Evolutionary conservation across 2,797 vertebrate species (phyloP).

Genomic region (Cercopithecus petaurista): DNA sequence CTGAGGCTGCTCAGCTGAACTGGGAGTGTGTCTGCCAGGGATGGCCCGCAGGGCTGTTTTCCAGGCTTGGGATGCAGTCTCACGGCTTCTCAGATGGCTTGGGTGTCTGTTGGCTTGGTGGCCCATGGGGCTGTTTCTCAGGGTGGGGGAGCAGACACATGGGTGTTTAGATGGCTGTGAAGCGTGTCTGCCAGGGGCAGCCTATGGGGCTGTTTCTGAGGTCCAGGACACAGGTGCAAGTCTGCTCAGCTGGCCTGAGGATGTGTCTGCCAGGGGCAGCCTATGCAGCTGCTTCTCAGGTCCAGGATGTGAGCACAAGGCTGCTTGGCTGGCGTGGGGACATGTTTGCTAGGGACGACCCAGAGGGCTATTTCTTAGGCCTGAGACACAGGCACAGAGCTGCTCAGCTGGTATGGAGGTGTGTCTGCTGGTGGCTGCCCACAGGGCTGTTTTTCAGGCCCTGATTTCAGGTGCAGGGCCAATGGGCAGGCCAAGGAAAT

Average conservation of each 20-base stretch:
- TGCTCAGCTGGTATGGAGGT: background rate
- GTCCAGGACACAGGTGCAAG: no score
- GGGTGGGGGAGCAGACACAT: background rate
- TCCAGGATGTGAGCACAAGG: background rate
- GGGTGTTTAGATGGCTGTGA: background rate
- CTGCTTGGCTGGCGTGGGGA: background rate
- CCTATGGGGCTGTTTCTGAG: no score
- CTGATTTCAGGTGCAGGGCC: background rate
- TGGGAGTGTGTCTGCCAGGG: background rate
- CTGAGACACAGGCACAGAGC: background rate
- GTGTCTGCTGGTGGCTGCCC: background rate
- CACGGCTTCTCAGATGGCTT: background rate
- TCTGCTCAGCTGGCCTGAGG: background rate
- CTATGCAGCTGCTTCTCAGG: background rate
- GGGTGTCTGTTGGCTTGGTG: background rate
- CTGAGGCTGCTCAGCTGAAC: background rate
- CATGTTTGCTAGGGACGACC: background rate
- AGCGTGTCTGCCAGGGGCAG: background rate
- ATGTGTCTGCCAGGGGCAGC: background rate
- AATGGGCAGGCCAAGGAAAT: background rate
- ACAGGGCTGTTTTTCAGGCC: background rate
- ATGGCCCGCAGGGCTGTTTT: background rate
- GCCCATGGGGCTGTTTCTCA: background rate
- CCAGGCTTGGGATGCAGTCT: background rate
- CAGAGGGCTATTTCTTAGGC: background rate